Evolutionary conservation across 2,113 vertebrate species (phyloP).

Genomic region (human (Homo sapiens)): GRCh38 chr12:32437501-32438000

Average conservation of each 20-base stretch:
- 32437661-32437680: neutral
- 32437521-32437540: neutral
- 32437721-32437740: neutral
- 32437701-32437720: neutral
- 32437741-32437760: neutral
- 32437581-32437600: neutral
- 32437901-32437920: no score
- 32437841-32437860: neutral
- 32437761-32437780: neutral
- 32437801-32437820: no score
- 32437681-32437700: neutral
- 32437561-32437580: neutral
- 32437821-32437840: neutral
- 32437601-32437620: neutral
- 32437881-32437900: neutral
- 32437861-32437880: neutral
- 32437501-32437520: neutral
- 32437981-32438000: no score
- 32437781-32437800: neutral
- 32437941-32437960: no score
- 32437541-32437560: neutral
- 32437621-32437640: neutral
- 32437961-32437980: no score
- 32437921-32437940: no score
- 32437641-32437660: neutral